These are phyloP conservation scores for Serrognathus titanus DNA, from an alignment of 2,888 invertebrate genomes.

Conservation along the genomic window DNA sequence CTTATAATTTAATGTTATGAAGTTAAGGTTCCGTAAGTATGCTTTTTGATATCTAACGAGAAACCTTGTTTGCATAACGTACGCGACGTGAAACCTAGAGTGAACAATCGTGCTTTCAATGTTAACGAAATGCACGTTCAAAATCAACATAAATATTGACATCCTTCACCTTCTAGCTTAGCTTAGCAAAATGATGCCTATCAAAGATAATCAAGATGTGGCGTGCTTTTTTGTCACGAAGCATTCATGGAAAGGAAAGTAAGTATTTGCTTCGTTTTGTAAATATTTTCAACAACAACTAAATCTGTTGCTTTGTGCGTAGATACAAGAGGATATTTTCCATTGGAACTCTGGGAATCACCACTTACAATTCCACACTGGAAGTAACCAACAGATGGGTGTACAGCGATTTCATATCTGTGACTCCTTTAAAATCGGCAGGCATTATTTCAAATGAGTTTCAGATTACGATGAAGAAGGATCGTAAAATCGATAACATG, in stretches of 20 bases:
- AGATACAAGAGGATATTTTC: conserved; percentile 97
- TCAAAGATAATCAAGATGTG: conserved; percentile 93
- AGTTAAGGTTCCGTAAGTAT: conserved; percentile 16
- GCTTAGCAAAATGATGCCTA: conserved; percentile 63
- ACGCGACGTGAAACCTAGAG: background rate
- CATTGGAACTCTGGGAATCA: conserved; percentile 90
- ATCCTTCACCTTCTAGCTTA: background rate
- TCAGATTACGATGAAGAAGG: conserved; percentile 80
- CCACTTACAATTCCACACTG: conserved; percentile 88
- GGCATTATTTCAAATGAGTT: conserved; percentile 63
- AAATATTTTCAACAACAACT: background rate
- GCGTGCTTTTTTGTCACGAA: conserved; percentile 96
- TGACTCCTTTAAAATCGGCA: conserved; percentile 51
- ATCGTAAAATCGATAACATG: conserved; percentile 90
- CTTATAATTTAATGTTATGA: conserved; percentile 18
- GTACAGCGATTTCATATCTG: conserved; percentile 74
- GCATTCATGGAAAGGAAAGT: conserved; percentile 99
- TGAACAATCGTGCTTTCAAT: background rate
- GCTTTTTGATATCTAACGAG: background rate
- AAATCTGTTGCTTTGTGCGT: conserved; percentile 22
- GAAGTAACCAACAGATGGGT: conserved; percentile 94
- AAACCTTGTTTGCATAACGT: background rate
- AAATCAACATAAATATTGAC: background rate
- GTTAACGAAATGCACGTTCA: background rate
- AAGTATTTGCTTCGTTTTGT: conserved; percentile 41